Evolutionary conservation across 2,888 invertebrate genomes (phyloP).

Genomic region (Melieria picta): DNA sequence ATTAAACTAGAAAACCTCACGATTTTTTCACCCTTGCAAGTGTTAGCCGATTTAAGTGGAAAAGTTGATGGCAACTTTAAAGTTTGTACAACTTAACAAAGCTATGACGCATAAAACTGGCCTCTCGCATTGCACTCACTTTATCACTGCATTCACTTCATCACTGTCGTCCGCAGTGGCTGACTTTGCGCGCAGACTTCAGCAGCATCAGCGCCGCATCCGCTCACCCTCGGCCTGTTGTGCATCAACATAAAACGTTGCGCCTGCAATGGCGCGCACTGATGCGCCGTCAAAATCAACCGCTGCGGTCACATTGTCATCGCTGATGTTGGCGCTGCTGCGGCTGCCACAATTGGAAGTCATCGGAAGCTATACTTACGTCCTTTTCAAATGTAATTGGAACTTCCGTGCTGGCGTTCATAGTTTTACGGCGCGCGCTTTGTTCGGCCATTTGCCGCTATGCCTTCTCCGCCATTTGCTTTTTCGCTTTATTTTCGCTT

Average conservation of each 20-base stretch:
- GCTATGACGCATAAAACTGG: too few species aligned
- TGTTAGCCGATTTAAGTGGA: too few species aligned
- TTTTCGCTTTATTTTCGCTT: too few species aligned
- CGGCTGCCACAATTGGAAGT: slow-evolving; percentile 43
- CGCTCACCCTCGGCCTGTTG: background rate
- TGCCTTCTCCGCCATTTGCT: too few species aligned
- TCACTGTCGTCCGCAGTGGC: slow-evolving; percentile 27
- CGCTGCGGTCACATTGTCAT: slow-evolving; percentile 23
- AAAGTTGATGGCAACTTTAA: too few species aligned
- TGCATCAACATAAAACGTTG: background rate
- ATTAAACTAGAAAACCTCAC: too few species aligned
- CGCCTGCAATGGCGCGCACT: background rate
- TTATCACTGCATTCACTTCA: slow-evolving; percentile 5
- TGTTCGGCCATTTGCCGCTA: too few species aligned
- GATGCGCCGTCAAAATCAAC: slow-evolving; percentile 10
- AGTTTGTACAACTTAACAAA: too few species aligned
- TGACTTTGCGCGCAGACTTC: too few species aligned
- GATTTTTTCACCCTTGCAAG: too few species aligned
- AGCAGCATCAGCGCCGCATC: background rate
- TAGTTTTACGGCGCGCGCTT: background rate
- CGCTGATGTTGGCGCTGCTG: slow-evolving; percentile 8
- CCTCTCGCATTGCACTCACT: too few species aligned
- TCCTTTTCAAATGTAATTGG: slow-evolving; percentile 46
- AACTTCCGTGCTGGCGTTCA: slow-evolving; percentile 40
- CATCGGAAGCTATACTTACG: slow-evolving; percentile 44